Evolutionary conservation across 2,797 vertebrate species (phyloP).

Genomic region (Tympanoctomys barrerae): DNA sequence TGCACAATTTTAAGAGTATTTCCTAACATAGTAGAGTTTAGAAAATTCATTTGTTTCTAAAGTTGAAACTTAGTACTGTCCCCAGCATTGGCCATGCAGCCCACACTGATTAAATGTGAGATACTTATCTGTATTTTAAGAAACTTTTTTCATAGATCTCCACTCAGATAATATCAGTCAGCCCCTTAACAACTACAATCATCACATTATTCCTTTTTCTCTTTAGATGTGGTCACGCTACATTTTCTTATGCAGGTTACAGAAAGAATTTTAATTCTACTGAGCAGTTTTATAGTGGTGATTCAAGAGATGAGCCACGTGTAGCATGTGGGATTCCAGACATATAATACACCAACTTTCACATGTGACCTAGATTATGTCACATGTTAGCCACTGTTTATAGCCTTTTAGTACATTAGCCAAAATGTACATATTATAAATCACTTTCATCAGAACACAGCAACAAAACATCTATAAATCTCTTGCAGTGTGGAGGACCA

Average conservation of each 20-base stretch:
- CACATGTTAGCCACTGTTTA: neutral
- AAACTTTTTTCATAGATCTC: neutral
- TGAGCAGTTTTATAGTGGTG: neutral
- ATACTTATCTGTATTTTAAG: neutral
- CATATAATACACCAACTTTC: neutral
- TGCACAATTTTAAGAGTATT: neutral
- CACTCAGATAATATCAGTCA: neutral
- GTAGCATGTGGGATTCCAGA: neutral
- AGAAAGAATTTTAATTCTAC: neutral
- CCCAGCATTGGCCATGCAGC: neutral
- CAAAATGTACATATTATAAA: neutral
- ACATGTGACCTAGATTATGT: neutral
- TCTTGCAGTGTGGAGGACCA: no score
- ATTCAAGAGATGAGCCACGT: constrained; percentile 18
- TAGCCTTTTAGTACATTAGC: neutral
- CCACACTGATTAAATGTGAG: neutral
- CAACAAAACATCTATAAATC: neutral
- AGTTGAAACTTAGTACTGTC: neutral
- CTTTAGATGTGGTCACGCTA: neutral
- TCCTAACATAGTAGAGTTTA: neutral
- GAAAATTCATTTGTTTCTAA: constrained; percentile 19
- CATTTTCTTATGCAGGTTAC: neutral
- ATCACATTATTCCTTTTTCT: neutral
- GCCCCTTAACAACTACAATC: neutral
- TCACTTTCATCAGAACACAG: neutral